These are phyloP conservation scores for Euglossa dilemma DNA, from an alignment of 1,140 invertebrate species.

Conservation along the genomic window DNA sequence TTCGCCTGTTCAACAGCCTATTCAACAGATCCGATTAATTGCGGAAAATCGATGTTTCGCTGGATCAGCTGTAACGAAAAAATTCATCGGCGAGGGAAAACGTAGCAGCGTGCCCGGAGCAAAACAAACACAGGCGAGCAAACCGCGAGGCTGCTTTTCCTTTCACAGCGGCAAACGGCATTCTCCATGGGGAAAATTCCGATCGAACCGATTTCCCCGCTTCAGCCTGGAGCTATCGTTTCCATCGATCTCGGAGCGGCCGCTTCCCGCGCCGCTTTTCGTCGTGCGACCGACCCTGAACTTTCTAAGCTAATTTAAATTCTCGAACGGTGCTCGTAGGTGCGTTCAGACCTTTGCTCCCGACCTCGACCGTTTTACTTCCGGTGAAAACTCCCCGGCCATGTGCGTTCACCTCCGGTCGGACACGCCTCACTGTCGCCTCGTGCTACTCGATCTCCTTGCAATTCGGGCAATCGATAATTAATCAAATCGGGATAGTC, in stretches of 20 bases:
- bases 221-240: slow-evolving; percentile 18
- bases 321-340: slow-evolving; percentile 64
- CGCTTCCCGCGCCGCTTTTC: slow-evolving; percentile 33
- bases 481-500: too few species aligned
- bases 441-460: too few species aligned
- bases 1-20: too few species aligned
- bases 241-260: slow-evolving; percentile 52
- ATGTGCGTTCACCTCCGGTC: background rate
- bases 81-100: background rate
- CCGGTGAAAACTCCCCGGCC: slow-evolving; percentile 67
- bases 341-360: slow-evolving; percentile 59
- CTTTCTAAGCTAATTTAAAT: slow-evolving; percentile 77
- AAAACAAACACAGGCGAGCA: background rate
- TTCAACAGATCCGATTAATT: too few species aligned
- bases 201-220: slow-evolving; percentile 59
- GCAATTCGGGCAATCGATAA: too few species aligned
- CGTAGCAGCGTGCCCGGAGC: background rate
- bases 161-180: slow-evolving; percentile 50
- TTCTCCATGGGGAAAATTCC: slow-evolving; percentile 40
- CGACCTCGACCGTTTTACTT: slow-evolving; percentile 63
- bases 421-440: too few species aligned
- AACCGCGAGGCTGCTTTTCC: slow-evolving; percentile 28
- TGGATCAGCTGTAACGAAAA: background rate
- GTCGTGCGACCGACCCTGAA: slow-evolving; percentile 73
- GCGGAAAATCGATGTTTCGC: too few species aligned